These are phyloP conservation scores for Apodemia duryi DNA, from an alignment of 2,888 invertebrate species.

Conservation along the genomic window DNA sequence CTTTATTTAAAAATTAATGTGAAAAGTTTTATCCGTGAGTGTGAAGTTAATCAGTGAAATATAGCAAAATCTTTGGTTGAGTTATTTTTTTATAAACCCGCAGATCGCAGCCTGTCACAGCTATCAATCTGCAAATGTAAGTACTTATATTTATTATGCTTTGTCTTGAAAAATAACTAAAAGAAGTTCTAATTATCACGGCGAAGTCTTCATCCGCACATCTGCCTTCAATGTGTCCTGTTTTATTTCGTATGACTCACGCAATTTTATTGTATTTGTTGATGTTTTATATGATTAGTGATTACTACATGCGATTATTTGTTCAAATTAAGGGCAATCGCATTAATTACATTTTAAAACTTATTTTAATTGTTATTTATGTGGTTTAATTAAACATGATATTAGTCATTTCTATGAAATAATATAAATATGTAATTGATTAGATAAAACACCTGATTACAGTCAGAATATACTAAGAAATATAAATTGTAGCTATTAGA, in stretches of 20 bases:
- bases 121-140: background rate
- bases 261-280: conserved; percentile 40
- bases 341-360: conserved; percentile 33
- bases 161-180: background rate
- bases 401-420: background rate
- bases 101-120: conserved; percentile 9
- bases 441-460: too few species aligned
- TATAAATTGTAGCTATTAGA: too few species aligned
- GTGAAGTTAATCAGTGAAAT: conserved; percentile 46
- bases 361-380: background rate
- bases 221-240: conserved; percentile 31
- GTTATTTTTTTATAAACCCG: conserved; percentile 31
- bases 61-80: conserved; percentile 29
- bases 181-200: background rate
- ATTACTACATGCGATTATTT: conserved; percentile 32
- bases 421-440: too few species aligned
- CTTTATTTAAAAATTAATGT: too few species aligned
- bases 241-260: conserved; percentile 29
- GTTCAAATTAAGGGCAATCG: conserved; percentile 30
- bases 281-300: conserved; percentile 36
- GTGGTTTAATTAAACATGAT: background rate
- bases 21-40: too few species aligned
- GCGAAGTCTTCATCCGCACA: conserved; percentile 19
- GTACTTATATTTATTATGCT: background rate
- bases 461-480: too few species aligned